These are phyloP conservation scores for Melanerpes formicivorus DNA, from an alignment of 2,113 vertebrate genomes.

Conservation along the genomic window DNA sequence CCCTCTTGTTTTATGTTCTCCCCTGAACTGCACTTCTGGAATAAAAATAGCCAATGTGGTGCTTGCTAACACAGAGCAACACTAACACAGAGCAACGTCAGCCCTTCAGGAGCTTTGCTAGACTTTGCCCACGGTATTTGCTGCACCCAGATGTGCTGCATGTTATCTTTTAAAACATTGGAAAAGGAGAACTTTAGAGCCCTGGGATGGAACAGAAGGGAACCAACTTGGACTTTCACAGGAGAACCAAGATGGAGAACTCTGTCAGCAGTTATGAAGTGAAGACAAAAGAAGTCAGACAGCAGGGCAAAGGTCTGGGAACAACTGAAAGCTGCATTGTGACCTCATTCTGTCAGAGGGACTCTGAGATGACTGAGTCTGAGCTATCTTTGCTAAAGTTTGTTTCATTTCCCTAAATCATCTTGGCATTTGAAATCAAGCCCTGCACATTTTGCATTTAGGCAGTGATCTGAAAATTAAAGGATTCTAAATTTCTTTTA, in stretches of 20 bases:
- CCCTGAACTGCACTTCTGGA: background rate
- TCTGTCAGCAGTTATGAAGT: background rate
- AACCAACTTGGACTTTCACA: background rate
- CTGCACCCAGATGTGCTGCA: background rate
- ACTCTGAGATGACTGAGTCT: background rate
- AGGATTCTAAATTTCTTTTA: background rate
- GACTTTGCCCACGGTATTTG: background rate
- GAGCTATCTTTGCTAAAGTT: background rate
- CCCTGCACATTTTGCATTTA: background rate
- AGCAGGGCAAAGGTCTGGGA: background rate
- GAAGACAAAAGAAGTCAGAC: background rate
- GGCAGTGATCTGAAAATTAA: background rate
- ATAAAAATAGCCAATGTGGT: background rate
- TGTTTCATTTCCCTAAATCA: background rate
- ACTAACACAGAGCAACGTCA: background rate
- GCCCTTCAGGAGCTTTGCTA: background rate
- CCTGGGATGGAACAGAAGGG: background rate
- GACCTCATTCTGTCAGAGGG: background rate
- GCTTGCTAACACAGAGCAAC: too few species aligned
- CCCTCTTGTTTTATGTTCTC: background rate
- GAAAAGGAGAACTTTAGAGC: background rate
- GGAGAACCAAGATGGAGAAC: background rate
- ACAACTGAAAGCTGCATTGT: background rate
- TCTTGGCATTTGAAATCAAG: background rate
- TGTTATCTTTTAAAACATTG: background rate